These are phyloP conservation scores for Venustaconcha ellipsiformis DNA, from an alignment of 1,140 invertebrate genomes.

Conservation along the genomic window DNA sequence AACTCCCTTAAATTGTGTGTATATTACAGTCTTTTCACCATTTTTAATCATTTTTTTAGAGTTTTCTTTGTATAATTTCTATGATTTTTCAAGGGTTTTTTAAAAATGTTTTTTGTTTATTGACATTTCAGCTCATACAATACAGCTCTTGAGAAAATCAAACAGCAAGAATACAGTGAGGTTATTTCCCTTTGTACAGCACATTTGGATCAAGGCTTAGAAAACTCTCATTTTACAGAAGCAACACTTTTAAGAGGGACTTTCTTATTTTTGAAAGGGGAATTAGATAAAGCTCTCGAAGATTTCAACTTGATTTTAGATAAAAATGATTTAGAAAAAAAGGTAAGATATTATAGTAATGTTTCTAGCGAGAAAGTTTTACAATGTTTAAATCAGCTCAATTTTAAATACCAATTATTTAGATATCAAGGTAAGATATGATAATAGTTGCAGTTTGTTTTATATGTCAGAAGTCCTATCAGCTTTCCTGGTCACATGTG, in stretches of 20 bases:
- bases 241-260: constrained; percentile 84
- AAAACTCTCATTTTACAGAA: constrained; percentile 74
- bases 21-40: no score
- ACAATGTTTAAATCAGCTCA: constrained; percentile 61
- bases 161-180: constrained; percentile 80
- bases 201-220: constrained; percentile 76
- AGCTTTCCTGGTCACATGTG: no score
- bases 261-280: constrained; percentile 82
- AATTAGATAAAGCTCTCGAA: constrained; percentile 77
- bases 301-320: constrained; percentile 75
- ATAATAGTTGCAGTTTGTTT: neutral
- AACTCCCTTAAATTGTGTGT: no score
- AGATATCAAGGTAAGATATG: constrained; percentile 61
- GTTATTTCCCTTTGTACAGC: constrained; percentile 84
- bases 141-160: constrained; percentile 77
- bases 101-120: no score
- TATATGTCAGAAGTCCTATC: no score
- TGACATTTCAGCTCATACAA: constrained; percentile 60
- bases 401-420: constrained; percentile 53
- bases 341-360: constrained; percentile 48
- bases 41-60: no score
- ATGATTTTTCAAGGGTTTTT: no score
- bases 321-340: constrained; percentile 56
- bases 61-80: no score
- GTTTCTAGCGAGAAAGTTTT: neutral